Base-by-base conservation (phyloP, 2,113 vertebrate genomes). In the Lepidothrix coronata region DNA sequence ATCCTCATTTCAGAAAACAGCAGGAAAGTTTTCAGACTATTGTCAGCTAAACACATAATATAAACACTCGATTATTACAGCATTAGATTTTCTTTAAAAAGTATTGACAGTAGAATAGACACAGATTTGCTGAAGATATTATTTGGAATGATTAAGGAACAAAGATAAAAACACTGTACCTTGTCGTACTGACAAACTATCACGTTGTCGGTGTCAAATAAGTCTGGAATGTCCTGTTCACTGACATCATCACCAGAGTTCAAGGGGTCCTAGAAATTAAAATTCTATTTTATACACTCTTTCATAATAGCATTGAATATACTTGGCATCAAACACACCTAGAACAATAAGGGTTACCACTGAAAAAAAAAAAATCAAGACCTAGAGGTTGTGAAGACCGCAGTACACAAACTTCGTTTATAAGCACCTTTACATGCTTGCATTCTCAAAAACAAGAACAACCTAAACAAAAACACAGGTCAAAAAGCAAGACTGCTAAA, bases 151-250 rank as follows among this genome's bases (percentile, higher is more conserved):
- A 79, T 85, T 86, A 80, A 72, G 11, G 43, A 82, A 81, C 54
- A 89, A 82, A 94, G 59, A 91, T 6, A 48, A 59, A 79, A 79
- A 70, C 68, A 95, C 96, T 94, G 37, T 98, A 99, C 99, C 98
- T 99, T 99, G 93, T 99, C 99, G 76, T 99, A 99, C 94, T 99
- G 99, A 95, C 99, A 99, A 88, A 99, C 99, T 7, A 99, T 99
- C 39, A 99, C 98, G 49, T 99, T 99, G 92, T 99, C 99, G 0
- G 99, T 99, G 95, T 99, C 99, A 97, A 99, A 99, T 89, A 99
- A 98, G 96, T 99, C 99, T 17, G 99, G 98, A 88, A 98, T 98
- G 88, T 99, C 99, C 96, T 99, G 99, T 61, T 99, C 99, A 67
- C 99, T 99, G 89, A 99, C 98, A 63, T 99, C 99, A 91, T 99